phyloP scores from a whole-genome alignment of 2,113 vertebrate genomes.

The Ammodytes marinus region DNA sequence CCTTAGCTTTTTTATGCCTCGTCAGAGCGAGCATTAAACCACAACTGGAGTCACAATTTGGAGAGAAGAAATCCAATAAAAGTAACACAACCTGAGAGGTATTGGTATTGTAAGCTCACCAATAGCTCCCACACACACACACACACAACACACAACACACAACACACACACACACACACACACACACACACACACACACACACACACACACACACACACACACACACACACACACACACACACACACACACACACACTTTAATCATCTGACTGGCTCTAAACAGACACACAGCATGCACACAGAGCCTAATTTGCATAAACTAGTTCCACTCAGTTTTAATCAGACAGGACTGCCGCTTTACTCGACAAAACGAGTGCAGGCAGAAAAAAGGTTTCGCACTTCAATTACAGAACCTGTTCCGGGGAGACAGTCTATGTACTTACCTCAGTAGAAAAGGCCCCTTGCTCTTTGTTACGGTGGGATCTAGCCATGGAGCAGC shows the following conservation, averaged over 20 bases:
- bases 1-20: slow-evolving; percentile 31
- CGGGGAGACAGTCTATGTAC: slow-evolving; percentile 23
- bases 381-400: slow-evolving; percentile 33
- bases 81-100: neutral
- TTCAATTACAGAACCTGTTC: slow-evolving; percentile 38
- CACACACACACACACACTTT: neutral
- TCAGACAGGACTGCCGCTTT: slow-evolving; percentile 68
- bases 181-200: too few relatives aligned
- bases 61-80: slow-evolving; percentile 21
- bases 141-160: too few relatives aligned
- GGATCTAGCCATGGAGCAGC: slow-evolving; percentile 80
- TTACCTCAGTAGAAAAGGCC: slow-evolving; percentile 82
- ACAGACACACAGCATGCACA: slow-evolving; percentile 17
- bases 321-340: slow-evolving; percentile 63
- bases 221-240: too few relatives aligned
- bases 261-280: slow-evolving; percentile 18
- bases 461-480: slow-evolving; percentile 67
- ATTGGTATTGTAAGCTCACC: neutral
- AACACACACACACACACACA: too few relatives aligned
- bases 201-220: too few relatives aligned
- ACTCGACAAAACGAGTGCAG: slow-evolving; percentile 36
- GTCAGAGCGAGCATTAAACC: slow-evolving; percentile 14
- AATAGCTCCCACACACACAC: neutral
- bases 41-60: neutral
- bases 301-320: slow-evolving; percentile 56